These are phyloP conservation scores for Epinephelus lanceolatus DNA, from an alignment of 2,113 vertebrate genomes.

Conservation along the genomic window DNA sequence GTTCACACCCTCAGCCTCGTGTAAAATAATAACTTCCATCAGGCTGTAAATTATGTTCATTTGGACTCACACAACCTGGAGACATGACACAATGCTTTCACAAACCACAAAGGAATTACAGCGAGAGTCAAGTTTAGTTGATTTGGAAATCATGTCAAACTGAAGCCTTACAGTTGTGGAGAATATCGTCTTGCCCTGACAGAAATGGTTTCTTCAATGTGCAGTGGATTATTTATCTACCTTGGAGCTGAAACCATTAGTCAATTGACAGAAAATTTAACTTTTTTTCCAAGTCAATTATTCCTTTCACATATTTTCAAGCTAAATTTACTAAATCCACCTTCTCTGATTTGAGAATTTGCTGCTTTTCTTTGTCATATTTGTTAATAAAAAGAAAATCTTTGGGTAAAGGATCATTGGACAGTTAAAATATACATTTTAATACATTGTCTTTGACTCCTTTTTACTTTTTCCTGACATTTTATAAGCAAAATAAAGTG, in stretches of 20 bases:
- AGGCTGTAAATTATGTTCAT: slow-evolving; percentile 38
- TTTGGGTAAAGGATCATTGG: not conserved
- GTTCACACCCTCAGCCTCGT: slow-evolving; percentile 50
- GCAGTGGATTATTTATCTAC: not conserved
- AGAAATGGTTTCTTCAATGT: not conserved
- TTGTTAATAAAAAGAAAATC: not conserved
- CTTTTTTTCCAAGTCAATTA: too few relatives aligned
- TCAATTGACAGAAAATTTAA: too few relatives aligned
- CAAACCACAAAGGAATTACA: slow-evolving; percentile 27
- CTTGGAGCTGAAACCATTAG: not conserved
- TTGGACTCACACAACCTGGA: slow-evolving; percentile 11
- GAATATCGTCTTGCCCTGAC: not conserved
- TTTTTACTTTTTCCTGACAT: too few relatives aligned
- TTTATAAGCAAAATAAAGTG: not conserved
- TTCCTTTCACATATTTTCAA: too few relatives aligned
- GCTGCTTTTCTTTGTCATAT: too few relatives aligned
- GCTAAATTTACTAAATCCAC: too few relatives aligned
- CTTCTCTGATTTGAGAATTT: too few relatives aligned
- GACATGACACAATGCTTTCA: slow-evolving; percentile 3
- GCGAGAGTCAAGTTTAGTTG: not conserved
- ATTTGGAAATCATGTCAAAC: slow-evolving; percentile 21
- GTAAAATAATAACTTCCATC: slow-evolving; percentile 40
- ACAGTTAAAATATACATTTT: not conserved
- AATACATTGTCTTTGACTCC: not conserved
- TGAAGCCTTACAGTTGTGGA: not conserved